A percentile compares a stretch with the other conserved stretches of the same genome.
These are phyloP conservation scores for Gortyna flavago DNA, from an alignment of 2,888 invertebrate genomes.

Conservation along the genomic window DNA sequence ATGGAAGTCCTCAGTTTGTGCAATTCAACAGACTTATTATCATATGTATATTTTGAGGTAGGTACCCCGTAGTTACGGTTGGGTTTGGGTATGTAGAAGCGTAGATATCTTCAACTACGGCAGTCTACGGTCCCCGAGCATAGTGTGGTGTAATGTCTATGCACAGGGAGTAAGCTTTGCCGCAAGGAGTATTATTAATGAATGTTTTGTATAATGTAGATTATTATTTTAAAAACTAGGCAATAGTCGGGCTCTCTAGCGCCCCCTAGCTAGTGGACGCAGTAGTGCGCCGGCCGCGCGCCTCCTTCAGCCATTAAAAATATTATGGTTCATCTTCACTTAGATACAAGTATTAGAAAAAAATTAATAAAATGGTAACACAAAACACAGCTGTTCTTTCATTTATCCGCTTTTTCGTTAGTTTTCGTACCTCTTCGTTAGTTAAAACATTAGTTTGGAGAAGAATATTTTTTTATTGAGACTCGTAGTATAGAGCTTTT, in stretches of 20 bases:
- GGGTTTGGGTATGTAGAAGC: conserved; percentile 77
- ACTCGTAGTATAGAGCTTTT: conserved; percentile 81
- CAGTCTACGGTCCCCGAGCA: conserved; percentile 72
- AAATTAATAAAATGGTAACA: conserved; percentile 83
- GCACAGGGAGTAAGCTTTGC: conserved; percentile 79
- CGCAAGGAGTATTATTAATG: conserved; percentile 76
- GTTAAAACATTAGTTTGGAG: conserved; percentile 70
- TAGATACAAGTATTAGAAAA: conserved; percentile 86
- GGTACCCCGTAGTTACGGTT: conserved; percentile 76
- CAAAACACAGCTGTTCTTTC: conserved; percentile 88
- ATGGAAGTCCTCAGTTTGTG: conserved; percentile 66
- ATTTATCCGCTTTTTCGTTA: conserved; percentile 87
- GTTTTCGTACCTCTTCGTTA: conserved; percentile 77
- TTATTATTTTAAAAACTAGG: conserved; percentile 75
- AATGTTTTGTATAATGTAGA: conserved; percentile 83
- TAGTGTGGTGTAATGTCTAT: conserved; percentile 75
- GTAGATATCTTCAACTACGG: conserved; percentile 64
- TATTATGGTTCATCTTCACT: conserved; percentile 88
- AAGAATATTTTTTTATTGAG: conserved; percentile 74
- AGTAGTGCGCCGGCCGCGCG: conserved; percentile 85
- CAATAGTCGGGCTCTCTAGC: conserved; percentile 76
- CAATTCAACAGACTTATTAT: conserved; percentile 64
- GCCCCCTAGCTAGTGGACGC: conserved; percentile 81
- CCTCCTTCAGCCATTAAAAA: conserved; percentile 84
- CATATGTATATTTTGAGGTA: conserved; percentile 76